Conservation (phyloP, 2,888 invertebrate genomes). For the Philaethria dido region DNA sequence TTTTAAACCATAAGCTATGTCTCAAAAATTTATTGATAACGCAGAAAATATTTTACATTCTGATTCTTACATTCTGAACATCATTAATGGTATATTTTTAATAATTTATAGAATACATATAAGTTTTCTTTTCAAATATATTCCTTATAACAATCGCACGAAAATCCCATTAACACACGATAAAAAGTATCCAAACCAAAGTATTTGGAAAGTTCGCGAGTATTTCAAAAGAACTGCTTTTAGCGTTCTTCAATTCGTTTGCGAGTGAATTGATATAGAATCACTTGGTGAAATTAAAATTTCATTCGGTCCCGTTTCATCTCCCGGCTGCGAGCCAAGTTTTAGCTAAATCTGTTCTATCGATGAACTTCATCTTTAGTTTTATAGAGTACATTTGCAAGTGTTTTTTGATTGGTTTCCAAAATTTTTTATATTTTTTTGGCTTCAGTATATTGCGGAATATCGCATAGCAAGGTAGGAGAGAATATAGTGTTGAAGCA, state of each 20-base stretch:
- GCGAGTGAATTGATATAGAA: slow-evolving; percentile 43
- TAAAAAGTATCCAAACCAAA: slow-evolving; percentile 42
- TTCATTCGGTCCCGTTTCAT: slow-evolving; percentile 39
- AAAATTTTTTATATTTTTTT: no score
- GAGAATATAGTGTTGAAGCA: no score
- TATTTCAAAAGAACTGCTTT: slow-evolving; percentile 41
- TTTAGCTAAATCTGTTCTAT: slow-evolving; percentile 17
- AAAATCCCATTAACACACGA: slow-evolving; percentile 44
- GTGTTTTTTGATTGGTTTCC: slow-evolving; percentile 5
- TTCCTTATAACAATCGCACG: slow-evolving; percentile 29
- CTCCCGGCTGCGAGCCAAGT: slow-evolving; percentile 33
- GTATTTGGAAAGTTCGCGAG: slow-evolving; percentile 41
- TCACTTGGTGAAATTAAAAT: slow-evolving; percentile 45
- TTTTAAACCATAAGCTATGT: no score
- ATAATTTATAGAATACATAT: no score
- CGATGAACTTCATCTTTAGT: slow-evolving; percentile 4
- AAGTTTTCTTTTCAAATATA: neutral
- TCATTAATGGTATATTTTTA: no score
- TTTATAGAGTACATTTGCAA: slow-evolving; percentile 7
- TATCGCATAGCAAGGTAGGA: no score
- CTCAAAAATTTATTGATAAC: no score
- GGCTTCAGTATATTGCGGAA: no score
- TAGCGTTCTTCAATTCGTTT: slow-evolving; percentile 42
- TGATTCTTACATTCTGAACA: no score
- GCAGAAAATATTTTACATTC: no score